Evolutionary conservation across 2,113 vertebrate species (phyloP).

Genomic region (Dipodomys stephensi): DNA sequence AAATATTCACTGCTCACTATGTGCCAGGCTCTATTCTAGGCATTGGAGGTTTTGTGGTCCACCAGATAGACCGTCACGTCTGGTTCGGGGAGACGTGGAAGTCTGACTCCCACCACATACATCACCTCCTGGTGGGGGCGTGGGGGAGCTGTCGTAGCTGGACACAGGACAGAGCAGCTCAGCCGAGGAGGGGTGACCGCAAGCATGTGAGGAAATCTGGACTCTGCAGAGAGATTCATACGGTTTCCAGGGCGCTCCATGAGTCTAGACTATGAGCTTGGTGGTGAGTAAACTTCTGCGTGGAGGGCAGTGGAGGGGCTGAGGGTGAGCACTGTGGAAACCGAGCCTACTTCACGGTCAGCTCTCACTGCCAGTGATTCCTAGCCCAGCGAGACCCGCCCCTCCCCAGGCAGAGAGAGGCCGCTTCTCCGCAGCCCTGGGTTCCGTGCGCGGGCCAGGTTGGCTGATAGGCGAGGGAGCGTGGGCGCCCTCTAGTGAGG

Average conservation of each 20-base stretch:
- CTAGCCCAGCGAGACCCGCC: too few species aligned
- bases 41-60: constrained; percentile 50
- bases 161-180: neutral
- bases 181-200: too few species aligned
- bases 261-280: neutral
- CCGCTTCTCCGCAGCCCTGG: neutral
- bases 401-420: neutral
- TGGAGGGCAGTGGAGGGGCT: too few species aligned
- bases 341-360: neutral
- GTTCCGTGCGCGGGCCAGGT: too few species aligned
- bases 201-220: too few species aligned
- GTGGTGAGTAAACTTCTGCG: neutral
- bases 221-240: neutral
- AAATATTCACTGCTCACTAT: constrained; percentile 44
- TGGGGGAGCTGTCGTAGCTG: neutral
- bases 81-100: neutral
- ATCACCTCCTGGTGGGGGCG: too few species aligned
- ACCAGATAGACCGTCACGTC: neutral
- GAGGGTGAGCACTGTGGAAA: neutral
- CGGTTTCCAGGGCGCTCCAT: neutral
- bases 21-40: constrained; percentile 60
- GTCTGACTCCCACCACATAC: neutral
- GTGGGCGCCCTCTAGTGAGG: constrained; percentile 28
- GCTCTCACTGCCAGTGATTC: neutral
- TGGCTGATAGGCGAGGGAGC: neutral